These are phyloP conservation scores for Machimus rusticus DNA, from an alignment of 2,888 invertebrate genomes.

Conservation along the genomic window DNA sequence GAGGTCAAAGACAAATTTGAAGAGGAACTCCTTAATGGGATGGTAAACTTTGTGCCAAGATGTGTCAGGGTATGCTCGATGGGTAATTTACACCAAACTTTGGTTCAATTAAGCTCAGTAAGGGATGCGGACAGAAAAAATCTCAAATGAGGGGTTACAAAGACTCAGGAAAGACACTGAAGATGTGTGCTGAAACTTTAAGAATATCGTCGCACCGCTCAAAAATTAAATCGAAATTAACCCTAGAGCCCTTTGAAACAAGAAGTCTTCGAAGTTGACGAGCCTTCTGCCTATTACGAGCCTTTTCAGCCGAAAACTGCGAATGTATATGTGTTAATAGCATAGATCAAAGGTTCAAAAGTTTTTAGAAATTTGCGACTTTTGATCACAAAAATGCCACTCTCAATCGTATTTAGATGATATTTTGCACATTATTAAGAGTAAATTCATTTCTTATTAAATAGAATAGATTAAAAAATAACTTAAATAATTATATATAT, in stretches of 20 bases:
- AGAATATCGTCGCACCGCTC: not conserved
- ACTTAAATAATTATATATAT: no score
- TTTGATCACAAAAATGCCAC: no score
- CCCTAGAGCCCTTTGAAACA: not conserved
- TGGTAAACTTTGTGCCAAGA: not conserved
- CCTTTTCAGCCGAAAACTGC: no score
- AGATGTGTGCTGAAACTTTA: not conserved
- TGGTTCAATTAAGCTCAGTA: not conserved
- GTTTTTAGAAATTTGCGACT: no score
- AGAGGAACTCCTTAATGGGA: constrained; percentile 24
- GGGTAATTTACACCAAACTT: constrained; percentile 16
- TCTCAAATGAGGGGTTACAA: not conserved
- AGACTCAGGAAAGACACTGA: not conserved
- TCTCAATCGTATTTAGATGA: no score
- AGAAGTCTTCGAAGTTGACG: no score
- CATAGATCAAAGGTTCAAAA: no score
- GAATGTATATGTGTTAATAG: no score
- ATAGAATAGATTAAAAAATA: no score
- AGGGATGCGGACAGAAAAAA: not conserved
- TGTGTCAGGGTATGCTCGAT: not conserved
- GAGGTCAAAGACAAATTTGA: constrained; percentile 30
- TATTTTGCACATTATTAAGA: no score
- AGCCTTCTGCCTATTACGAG: no score
- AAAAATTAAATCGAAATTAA: not conserved
- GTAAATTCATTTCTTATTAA: no score